phyloP scores from a whole-genome alignment of 2,113 vertebrate species.

The Zosterops japonicus region DNA sequence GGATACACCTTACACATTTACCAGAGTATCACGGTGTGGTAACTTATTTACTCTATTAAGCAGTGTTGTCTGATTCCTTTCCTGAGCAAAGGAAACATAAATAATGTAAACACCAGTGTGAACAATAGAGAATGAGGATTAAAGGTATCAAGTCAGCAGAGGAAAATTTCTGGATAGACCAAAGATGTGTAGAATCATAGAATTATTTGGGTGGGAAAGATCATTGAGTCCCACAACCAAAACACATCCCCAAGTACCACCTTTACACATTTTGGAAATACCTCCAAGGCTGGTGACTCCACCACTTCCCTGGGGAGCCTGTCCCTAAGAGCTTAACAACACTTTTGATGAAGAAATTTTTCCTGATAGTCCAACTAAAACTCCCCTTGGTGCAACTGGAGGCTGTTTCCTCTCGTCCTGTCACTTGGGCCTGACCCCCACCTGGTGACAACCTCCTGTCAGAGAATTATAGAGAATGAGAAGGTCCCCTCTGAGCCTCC shows the following conservation, averaged over 20 bases:
- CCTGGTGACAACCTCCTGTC: too few relatives aligned
- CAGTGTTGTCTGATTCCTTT: background rate
- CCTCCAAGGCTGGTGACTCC: background rate
- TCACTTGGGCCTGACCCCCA: too few relatives aligned
- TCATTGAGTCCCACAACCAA: background rate
- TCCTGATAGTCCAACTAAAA: background rate
- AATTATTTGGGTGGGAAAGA: background rate
- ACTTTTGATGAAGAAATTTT: background rate
- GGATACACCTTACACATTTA: background rate
- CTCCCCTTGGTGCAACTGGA: background rate
- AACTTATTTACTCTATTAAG: slow-evolving; percentile 13
- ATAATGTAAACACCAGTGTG: background rate
- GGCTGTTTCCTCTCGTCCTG: background rate
- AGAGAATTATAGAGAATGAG: too few relatives aligned
- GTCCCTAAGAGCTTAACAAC: background rate
- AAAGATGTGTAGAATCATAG: background rate
- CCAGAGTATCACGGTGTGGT: background rate
- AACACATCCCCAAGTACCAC: fast-evolving
- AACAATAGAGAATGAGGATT: background rate
- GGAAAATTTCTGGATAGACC: background rate
- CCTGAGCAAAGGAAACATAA: background rate
- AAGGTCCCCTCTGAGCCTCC: too few relatives aligned
- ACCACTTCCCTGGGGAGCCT: background rate
- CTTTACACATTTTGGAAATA: background rate
- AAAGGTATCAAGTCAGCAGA: background rate